Base-by-base conservation (phyloP, 2,888 invertebrate genomes). In the Villa cingulata region DNA sequence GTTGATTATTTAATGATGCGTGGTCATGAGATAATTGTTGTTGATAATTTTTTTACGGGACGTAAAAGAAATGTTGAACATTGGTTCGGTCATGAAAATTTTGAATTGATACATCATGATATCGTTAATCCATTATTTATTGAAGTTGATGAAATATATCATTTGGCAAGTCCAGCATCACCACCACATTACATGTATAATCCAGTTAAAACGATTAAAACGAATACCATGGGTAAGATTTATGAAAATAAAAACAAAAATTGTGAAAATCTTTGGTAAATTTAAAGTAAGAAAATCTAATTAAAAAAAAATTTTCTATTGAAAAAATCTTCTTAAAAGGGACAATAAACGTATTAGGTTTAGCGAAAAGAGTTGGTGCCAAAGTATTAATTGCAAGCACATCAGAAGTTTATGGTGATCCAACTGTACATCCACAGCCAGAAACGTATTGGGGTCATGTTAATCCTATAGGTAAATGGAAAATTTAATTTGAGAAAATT, bases 121-220 rank as follows among this genome's bases (percentile, higher is more conserved):
- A 94, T 98, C 60, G 96, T 98, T 1, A 94, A 97, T 71, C 91
- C 97, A 18, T 73, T 98, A 40, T 97, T 87, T 68, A 85, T 97
- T 53, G 98, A 99, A 78, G 95, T 96, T 45, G 87, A 88, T 68
- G 87, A 98, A 74, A 96, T 99, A 61, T 98, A 97, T 68, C 97
- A 99, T 67, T 74, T 98, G 62, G 98, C 98, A 17, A 96, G 96
- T 64, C 98, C 98, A 12, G 98, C 98, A 2, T 95, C 95, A 57
- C 98, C 98, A 19, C 96, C 95, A 0, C 97, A 98, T 72, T 99
- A 98, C 65, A 98, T 98, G 98, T 86, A 88, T 64, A 99, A 98
- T 74, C 97, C 98, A 29, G 96, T 99, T 4, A 98, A 98, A 72
- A 98, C 98, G 16, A 90, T 98, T 55, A 98, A 98, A 70, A 97